Evolutionary conservation across 2,888 invertebrate species (phyloP).

Genomic region (Galerucella calmariensis): DNA sequence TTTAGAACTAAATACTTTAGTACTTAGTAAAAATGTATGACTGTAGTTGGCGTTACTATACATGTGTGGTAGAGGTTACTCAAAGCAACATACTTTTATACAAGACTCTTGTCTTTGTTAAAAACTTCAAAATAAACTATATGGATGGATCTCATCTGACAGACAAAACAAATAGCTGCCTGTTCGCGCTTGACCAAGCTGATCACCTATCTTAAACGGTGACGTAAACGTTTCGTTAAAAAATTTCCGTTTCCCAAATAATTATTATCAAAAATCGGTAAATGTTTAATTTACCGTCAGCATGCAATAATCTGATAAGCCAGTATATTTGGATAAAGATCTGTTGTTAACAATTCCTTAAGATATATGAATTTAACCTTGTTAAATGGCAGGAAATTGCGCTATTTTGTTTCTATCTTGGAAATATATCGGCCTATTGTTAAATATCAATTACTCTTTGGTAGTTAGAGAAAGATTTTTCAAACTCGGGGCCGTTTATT

Average conservation of each 20-base stretch:
- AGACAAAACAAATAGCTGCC: conserved; percentile 1
- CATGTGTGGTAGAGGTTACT: no score
- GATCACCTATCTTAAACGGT: background rate
- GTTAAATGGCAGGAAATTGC: conserved; percentile 44
- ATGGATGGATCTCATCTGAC: no score
- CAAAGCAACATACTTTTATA: no score
- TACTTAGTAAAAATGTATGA: no score
- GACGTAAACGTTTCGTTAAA: conserved; percentile 7
- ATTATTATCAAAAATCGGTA: conserved; percentile 16
- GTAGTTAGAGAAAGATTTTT: conserved; percentile 15
- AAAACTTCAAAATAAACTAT: no score
- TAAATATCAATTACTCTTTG: conserved; percentile 40
- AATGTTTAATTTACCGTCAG: conserved; percentile 2
- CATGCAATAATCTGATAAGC: conserved; percentile 29
- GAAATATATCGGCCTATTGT: conserved; percentile 47
- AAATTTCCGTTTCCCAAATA: background rate
- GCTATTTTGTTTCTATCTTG: conserved; percentile 36
- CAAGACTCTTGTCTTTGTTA: no score
- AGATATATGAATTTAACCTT: conserved; percentile 46
- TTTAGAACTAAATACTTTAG: no score
- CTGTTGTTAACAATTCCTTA: conserved; percentile 32
- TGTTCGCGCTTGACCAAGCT: background rate
- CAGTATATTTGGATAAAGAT: conserved; percentile 28
- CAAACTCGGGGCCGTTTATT: background rate
- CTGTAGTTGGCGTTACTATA: no score